A percentile compares a stretch with the other conserved stretches of the same genome.
These are phyloP conservation scores for Cariama cristata DNA, from an alignment of 2,113 vertebrate species.

Conservation along the genomic window DNA sequence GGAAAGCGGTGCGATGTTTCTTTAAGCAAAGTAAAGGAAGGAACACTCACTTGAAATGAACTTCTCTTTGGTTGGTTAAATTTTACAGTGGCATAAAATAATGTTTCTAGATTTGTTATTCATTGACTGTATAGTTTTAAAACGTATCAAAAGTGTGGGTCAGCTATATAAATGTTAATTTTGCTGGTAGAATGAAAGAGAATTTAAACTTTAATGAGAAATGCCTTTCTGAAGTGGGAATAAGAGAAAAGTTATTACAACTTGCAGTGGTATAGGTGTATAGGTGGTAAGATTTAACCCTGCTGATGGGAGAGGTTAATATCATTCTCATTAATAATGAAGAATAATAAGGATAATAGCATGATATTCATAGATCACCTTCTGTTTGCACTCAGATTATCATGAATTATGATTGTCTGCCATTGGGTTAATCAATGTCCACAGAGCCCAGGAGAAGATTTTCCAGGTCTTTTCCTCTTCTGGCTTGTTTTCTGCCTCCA, in stretches of 20 bases:
- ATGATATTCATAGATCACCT: background rate
- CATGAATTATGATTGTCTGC: background rate
- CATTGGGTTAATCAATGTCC: background rate
- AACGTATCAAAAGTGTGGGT: background rate
- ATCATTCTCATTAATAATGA: background rate
- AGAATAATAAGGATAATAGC: background rate
- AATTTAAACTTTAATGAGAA: background rate
- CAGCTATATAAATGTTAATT: background rate
- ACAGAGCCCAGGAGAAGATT: background rate
- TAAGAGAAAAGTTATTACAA: background rate
- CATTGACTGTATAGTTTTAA: background rate
- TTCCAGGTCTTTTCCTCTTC: background rate
- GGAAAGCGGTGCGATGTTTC: background rate
- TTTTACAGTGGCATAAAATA: background rate
- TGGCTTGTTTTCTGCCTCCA: background rate
- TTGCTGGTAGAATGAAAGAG: background rate
- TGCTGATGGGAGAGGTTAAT: background rate
- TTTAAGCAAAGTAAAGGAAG: background rate
- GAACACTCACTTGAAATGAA: background rate
- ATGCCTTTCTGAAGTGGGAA: background rate
- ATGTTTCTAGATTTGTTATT: background rate
- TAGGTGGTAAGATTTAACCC: slow-evolving; percentile 7
- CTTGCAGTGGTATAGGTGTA: background rate
- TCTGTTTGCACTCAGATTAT: background rate
- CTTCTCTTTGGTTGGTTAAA: background rate